Evolutionary conservation across 2,797 vertebrate genomes (phyloP).

Genomic region (Helostoma temminkii): DNA sequence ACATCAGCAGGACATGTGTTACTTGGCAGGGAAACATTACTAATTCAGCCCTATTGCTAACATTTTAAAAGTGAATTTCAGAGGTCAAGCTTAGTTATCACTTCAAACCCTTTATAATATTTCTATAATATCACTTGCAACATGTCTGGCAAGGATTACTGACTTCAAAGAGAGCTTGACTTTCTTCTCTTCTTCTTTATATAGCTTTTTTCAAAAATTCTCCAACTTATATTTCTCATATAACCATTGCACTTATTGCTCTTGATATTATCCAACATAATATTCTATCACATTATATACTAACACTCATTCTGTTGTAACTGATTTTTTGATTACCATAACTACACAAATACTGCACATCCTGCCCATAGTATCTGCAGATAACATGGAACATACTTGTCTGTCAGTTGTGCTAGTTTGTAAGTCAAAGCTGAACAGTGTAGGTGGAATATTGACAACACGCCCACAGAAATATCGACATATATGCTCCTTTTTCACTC

Average conservation of each 20-base stretch:
- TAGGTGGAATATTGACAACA: neutral
- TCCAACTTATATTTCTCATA: neutral
- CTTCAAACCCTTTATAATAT: slow-evolving; percentile 3
- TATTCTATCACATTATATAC: neutral
- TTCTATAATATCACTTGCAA: neutral
- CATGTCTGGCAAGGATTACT: slow-evolving; percentile 1
- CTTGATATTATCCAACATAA: neutral
- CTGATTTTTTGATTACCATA: neutral
- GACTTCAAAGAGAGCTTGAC: neutral
- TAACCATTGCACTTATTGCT: neutral
- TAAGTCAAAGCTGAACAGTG: neutral
- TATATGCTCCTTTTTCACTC: neutral
- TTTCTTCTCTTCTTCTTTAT: slow-evolving; percentile 7
- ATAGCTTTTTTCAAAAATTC: neutral
- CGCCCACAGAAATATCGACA: neutral
- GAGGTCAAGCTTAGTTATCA: neutral
- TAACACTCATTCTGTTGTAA: neutral
- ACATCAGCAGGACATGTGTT: neutral
- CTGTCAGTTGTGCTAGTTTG: neutral
- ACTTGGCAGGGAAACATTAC: slow-evolving; percentile 4
- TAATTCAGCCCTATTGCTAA: neutral
- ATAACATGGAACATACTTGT: neutral
- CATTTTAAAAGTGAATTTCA: slow-evolving; percentile 1
- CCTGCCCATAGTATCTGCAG: neutral
- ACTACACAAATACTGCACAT: neutral